A percentile compares a stretch with the other conserved stretches of the same genome.
Conservation (phyloP, 2,113 vertebrate genomes). For the Dasyprocta punctata region DNA sequence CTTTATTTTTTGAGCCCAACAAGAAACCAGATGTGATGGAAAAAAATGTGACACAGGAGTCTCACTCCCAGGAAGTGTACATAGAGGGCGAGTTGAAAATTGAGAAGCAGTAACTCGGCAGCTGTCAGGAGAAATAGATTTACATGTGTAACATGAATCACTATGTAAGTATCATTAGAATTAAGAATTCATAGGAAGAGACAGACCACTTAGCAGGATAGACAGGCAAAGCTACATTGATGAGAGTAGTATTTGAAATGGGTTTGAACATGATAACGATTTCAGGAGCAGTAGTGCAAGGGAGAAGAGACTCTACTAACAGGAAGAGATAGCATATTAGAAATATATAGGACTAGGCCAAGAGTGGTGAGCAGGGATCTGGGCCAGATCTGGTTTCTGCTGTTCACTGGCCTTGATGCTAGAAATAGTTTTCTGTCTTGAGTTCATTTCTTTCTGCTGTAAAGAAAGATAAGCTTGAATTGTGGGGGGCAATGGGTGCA, state of each 20-base stretch:
- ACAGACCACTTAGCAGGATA: not conserved
- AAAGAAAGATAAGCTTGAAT: not conserved
- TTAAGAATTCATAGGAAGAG: not conserved
- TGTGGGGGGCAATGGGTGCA: not conserved
- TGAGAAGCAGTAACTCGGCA: not conserved
- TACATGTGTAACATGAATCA: not conserved
- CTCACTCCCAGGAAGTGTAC: not conserved
- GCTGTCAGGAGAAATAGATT: not conserved
- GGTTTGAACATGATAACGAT: not conserved
- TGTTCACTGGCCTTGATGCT: not conserved
- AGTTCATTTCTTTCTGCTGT: not conserved
- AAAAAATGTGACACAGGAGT: not conserved
- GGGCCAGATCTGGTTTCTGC: not conserved
- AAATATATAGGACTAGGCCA: not conserved
- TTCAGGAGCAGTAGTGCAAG: not conserved
- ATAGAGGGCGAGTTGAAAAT: not conserved
- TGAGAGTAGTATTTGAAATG: not conserved
- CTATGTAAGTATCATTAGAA: not conserved
- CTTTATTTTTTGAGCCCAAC: not conserved
- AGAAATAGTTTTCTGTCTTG: not conserved
- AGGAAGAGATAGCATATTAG: not conserved
- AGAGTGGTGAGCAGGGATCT: not conserved
- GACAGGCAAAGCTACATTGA: not conserved
- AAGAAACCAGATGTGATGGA: not conserved
- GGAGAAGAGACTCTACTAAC: not conserved